Evolutionary conservation across 2,888 invertebrate genomes (phyloP), one percentile per base, ranked within the genome.

Genomic region (Catocala sponsa): DNA sequence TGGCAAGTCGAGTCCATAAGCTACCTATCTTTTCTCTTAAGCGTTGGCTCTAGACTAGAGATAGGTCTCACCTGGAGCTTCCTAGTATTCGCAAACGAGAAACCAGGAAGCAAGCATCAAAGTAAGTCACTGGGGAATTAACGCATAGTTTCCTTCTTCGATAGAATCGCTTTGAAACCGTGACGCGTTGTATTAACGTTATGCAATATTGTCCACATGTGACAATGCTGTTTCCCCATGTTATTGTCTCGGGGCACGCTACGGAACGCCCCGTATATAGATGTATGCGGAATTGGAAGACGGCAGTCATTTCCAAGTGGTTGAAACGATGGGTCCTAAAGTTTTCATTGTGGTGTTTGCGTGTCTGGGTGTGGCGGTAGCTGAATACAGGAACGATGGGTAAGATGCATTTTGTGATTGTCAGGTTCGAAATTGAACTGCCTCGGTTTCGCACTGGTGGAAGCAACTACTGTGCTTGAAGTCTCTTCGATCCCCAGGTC

Each of bases 231-330:
- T 92, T 93, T 92, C 92, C 90, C 85, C 92, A 94, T 87, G 71
- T 88, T 81, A 94, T 94, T 94, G 94, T 94, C 81, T 83, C 70
- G 78, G 82, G 54, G 74, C 89, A 94, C 62, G 79, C 82, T 78
- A 79, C 78, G 94, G 94, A 94, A 94, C 94, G 92, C 79, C 68
- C 72, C 71, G 85, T 94, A 94, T 94, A 93, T 83, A 93, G 86
- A 80, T 79, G 85, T 82, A 86, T 85, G 79, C 83, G 81, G 82
- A 84, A 77, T 75, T 74, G 81, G 84, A 81, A 84, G 75, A 58
- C 72, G 76, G 59, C 89, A 92, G 91, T 92, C 74, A 77, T 79
- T 67, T 71, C 59, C 60, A 55, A 72, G 81, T 79, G 68, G 46
- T 75, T 69, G 74, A 58, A 73, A 82, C 84, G 86, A 92, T 92